Base-by-base conservation (phyloP, 1,140 invertebrate species). In the Mylabris phalerata region DNA sequence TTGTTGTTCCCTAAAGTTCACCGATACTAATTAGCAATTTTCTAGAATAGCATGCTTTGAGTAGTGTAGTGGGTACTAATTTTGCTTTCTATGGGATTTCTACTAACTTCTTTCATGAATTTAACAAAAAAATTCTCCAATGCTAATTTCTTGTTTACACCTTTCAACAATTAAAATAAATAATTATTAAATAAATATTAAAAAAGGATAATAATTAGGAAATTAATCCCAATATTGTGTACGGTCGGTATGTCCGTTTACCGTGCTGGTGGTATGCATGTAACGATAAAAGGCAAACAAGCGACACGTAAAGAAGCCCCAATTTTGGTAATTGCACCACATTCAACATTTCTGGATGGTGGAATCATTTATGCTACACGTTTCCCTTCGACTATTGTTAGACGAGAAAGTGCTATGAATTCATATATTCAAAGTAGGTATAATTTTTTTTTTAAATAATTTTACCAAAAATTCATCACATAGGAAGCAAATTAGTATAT, bases 341-440 rank as follows among this genome's bases (percentile, higher is more conserved):
- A 94, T 75, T 91, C 89, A 38, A 89, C 89, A 2, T 93, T 91
- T 77, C 79, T 92, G 61, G 91, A 94, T 77, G 88, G 88, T 60
- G 84, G 90, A 65, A 86, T 89, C 61, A 84, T 88, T 63, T 90
- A 90, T 73, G 82, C 87, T 61, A 85, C 84, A 10, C 84, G 81
- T 65, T 85, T 91, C 72, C 88, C 89, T 9, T 88, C 85, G 13
- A 86, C 88, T 67, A 88, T 93, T 73, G 86, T 87, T 61, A 80
- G 87, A 64, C 81, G 85, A 62, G 89, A 92, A 72, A 89, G 86
- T 72, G 79, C 80, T 52, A 81, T 84, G 67, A 84, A 90, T 73
- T 87, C 87, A 63, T 85, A 89, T 71, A 83, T 92, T 63, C 89
- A 89, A 85, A 90, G 90, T 93, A 90, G 73, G 88, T 82, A 71